phyloP scores from a whole-genome alignment of 2,797 vertebrate genomes.

The Zenarchopterus dispar region DNA sequence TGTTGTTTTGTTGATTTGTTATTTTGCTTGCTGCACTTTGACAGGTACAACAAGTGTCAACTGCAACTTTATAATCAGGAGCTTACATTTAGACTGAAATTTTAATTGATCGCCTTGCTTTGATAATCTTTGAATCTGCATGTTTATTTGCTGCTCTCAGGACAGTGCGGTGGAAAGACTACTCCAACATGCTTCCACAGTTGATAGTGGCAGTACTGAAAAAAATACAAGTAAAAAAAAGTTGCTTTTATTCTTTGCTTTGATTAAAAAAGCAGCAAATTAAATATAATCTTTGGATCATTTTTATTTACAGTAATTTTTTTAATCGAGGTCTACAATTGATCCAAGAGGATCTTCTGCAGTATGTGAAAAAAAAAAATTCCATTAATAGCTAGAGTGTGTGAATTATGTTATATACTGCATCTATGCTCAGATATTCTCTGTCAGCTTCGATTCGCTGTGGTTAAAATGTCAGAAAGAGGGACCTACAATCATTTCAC shows the following conservation, averaged over 20 bases:
- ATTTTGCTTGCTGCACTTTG: not conserved
- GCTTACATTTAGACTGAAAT: too few relatives aligned
- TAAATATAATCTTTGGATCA: too few relatives aligned
- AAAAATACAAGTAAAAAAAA: too few relatives aligned
- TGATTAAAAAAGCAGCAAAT: too few relatives aligned
- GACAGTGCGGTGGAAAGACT: not conserved
- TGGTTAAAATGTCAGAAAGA: conserved; percentile 10
- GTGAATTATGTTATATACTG: not conserved
- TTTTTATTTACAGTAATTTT: too few relatives aligned
- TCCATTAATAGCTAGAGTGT: not conserved
- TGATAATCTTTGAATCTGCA: conserved; percentile 1
- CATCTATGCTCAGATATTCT: not conserved
- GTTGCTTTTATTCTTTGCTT: too few relatives aligned
- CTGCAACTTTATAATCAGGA: too few relatives aligned
- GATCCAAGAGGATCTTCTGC: too few relatives aligned
- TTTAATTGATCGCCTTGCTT: conserved; percentile 2
- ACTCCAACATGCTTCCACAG: conserved; percentile 7
- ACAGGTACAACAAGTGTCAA: not conserved
- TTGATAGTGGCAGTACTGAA: conserved; percentile 24
- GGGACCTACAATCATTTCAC: conserved; percentile 17
- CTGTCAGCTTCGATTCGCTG: not conserved
- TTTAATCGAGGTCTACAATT: too few relatives aligned
- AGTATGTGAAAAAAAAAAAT: too few relatives aligned
- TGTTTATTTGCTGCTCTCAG: conserved; percentile 10
- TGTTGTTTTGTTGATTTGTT: conserved; percentile 13